A percentile compares a stretch with the other conserved stretches of the same genome.
Evolutionary conservation across 1,140 invertebrate genomes (phyloP).

Genomic region (Lepidotrigona ventralis): DNA sequence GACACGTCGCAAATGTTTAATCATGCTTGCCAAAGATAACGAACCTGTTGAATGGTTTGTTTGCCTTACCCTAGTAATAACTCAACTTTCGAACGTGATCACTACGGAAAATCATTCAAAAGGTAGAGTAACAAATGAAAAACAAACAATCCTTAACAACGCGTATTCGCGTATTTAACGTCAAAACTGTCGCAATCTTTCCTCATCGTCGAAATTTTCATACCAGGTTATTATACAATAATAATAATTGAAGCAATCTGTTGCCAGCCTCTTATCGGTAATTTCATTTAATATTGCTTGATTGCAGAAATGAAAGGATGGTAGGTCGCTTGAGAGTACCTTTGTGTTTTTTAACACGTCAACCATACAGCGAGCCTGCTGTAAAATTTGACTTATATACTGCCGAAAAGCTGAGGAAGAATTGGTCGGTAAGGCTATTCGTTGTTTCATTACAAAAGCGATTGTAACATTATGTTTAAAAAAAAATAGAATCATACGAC

Average conservation of each 20-base stretch:
- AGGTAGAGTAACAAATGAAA: constrained; percentile 36
- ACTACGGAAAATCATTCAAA: not conserved
- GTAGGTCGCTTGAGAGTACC: not conserved
- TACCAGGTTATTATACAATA: constrained; percentile 6
- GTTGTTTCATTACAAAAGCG: not conserved
- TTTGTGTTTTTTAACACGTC: not conserved
- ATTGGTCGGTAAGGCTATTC: constrained; percentile 38
- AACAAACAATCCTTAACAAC: constrained; percentile 6
- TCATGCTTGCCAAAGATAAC: not conserved
- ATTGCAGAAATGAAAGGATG: constrained; percentile 40
- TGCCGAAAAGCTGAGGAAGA: not conserved
- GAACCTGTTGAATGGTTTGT: not conserved
- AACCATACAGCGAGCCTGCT: not conserved
- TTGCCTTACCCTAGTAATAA: not conserved
- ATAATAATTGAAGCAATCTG: not conserved
- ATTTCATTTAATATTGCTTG: not conserved
- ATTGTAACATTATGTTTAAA: not conserved
- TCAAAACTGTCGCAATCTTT: not conserved
- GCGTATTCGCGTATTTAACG: not conserved
- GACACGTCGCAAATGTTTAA: not conserved
- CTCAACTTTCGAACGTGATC: not conserved
- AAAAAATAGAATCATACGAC: not conserved
- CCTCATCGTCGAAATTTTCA: not conserved
- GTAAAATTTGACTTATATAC: constrained; percentile 16
- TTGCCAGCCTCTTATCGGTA: not conserved